phyloP scores from a whole-genome alignment of 2,888 invertebrate genomes.

The Perizoma flavofasciatum region DNA sequence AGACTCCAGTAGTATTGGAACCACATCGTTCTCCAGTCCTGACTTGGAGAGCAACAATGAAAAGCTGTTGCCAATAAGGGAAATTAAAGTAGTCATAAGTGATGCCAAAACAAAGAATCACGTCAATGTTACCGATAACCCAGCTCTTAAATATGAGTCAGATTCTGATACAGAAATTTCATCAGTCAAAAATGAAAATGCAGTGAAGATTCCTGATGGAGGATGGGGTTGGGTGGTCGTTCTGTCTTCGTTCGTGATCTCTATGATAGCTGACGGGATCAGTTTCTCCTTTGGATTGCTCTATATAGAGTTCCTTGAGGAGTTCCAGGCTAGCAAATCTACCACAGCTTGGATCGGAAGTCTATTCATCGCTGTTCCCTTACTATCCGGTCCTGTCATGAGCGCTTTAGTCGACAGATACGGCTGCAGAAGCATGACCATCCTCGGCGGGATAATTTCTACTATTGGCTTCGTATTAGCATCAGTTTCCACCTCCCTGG shows the following conservation, averaged over 20 bases:
- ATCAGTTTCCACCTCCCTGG: slow-evolving; percentile 87
- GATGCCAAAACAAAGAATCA: slow-evolving; percentile 35
- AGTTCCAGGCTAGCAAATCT: slow-evolving; percentile 92
- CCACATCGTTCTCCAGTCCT: slow-evolving; percentile 69
- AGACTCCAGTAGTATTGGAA: slow-evolving; percentile 60
- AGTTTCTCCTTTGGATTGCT: slow-evolving; percentile 96
- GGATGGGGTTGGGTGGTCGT: slow-evolving; percentile 97
- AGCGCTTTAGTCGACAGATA: slow-evolving; percentile 93
- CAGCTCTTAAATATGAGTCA: slow-evolving; percentile 37
- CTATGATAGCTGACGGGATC: slow-evolving; percentile 96
- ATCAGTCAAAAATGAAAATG: slow-evolving; percentile 47
- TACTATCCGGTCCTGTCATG: slow-evolving; percentile 92
- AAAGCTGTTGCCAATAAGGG: slow-evolving; percentile 42
- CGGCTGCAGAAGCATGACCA: slow-evolving; percentile 91
- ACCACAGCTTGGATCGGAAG: slow-evolving; percentile 96
- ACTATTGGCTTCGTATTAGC: slow-evolving; percentile 91
- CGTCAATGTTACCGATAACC: slow-evolving; percentile 53
- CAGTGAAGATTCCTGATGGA: slow-evolving; percentile 89
- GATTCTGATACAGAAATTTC: slow-evolving; percentile 43
- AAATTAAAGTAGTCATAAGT: slow-evolving; percentile 40
- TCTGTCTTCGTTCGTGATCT: slow-evolving; percentile 91
- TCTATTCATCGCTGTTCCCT: slow-evolving; percentile 94
- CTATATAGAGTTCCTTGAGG: slow-evolving; percentile 91
- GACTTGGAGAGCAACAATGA: slow-evolving; percentile 66
- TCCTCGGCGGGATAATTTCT: slow-evolving; percentile 88